A percentile compares a stretch with the other conserved stretches of the same genome.
phyloP scores from a whole-genome alignment of 2,113 vertebrate genomes.

The Eptesicus fuscus region DNA sequence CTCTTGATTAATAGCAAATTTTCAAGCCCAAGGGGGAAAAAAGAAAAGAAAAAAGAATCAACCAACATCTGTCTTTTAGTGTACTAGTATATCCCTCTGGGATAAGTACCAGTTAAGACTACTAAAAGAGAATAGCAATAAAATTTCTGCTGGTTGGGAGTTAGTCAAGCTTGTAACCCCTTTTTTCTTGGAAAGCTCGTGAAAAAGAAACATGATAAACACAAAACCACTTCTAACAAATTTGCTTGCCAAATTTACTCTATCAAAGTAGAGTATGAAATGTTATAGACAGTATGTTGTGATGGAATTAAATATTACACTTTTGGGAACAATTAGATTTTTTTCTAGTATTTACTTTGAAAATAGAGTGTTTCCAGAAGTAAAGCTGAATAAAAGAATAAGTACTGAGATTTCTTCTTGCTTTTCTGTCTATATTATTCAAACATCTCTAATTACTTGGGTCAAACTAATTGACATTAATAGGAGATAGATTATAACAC shows the following conservation, averaged over 20 bases:
- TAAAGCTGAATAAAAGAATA: constrained; percentile 1
- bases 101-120: constrained; percentile 67
- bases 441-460: not conserved
- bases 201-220: constrained; percentile 45
- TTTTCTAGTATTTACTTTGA: constrained; percentile 25
- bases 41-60: constrained; percentile 16
- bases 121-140: constrained; percentile 63
- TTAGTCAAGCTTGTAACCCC: constrained; percentile 64
- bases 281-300: not conserved
- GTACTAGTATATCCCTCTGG: constrained; percentile 19
- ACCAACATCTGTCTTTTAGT: constrained; percentile 66
- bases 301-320: constrained; percentile 41
- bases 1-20: constrained; percentile 44
- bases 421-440: not conserved
- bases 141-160: constrained; percentile 64
- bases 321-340: constrained; percentile 36
- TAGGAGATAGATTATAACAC: not conserved
- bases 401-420: not conserved
- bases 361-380: constrained; percentile 39
- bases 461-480: not conserved
- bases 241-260: constrained; percentile 55
- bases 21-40: constrained; percentile 29
- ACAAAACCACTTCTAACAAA: constrained; percentile 61
- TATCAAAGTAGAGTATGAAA: constrained; percentile 37
- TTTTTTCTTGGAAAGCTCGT: constrained; percentile 56